These are phyloP conservation scores for Latrodectus elegans DNA, from an alignment of 2,888 invertebrate genomes.

Conservation along the genomic window DNA sequence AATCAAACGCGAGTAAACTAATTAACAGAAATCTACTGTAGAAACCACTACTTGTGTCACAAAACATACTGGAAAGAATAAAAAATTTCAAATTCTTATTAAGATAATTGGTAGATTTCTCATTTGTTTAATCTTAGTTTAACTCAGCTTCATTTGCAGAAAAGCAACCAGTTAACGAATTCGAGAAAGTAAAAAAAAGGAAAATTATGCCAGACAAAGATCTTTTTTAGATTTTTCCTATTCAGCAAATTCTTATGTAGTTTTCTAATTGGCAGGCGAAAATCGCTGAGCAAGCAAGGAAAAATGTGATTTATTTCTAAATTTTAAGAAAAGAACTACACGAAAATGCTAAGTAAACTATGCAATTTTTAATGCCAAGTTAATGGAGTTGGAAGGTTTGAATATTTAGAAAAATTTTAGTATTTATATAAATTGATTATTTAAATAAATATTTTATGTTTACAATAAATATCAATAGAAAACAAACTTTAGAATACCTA, in stretches of 20 bases:
- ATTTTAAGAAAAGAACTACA: too few species aligned
- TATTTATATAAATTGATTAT: too few species aligned
- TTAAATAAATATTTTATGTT: too few species aligned
- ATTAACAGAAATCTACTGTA: constrained; percentile 26
- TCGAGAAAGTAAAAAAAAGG: not conserved
- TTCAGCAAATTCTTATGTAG: not conserved
- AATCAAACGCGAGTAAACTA: constrained; percentile 18
- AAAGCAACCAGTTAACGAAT: not conserved
- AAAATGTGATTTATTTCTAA: too few species aligned
- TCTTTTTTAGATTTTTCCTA: not conserved
- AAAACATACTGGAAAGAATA: not conserved
- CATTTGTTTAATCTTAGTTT: constrained; percentile 8
- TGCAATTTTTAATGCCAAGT: too few species aligned
- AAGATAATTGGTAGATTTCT: constrained; percentile 20
- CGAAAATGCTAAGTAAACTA: too few species aligned
- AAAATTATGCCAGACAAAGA: not conserved
- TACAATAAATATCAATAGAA: too few species aligned
- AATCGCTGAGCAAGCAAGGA: not conserved
- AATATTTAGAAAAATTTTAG: too few species aligned
- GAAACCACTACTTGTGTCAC: constrained; percentile 3
- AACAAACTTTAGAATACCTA: too few species aligned
- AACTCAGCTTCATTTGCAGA: not conserved
- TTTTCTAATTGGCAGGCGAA: not conserved
- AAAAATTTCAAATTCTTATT: not conserved
- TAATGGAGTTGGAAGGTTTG: too few species aligned